Conservation (phyloP, 2,888 invertebrate species). For the Vanessa cardui region DNA sequence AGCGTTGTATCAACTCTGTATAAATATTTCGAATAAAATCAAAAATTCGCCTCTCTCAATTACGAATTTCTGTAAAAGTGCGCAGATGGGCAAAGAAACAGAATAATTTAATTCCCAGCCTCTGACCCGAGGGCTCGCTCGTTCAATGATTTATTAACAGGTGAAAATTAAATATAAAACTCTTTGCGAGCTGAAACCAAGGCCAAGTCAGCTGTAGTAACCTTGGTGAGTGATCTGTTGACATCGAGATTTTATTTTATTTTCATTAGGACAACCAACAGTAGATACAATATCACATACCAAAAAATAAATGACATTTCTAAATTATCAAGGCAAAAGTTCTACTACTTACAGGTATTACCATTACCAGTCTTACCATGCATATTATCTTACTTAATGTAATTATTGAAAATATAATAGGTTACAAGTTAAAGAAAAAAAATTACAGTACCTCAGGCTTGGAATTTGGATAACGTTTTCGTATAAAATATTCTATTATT, state of each 20-base stretch:
- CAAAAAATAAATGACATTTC: no score
- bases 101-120: slow-evolving; percentile 64
- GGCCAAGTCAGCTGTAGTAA: not conserved
- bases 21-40: slow-evolving; percentile 43
- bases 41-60: slow-evolving; percentile 61
- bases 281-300: no score
- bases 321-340: no score
- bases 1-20: slow-evolving; percentile 45
- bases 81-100: slow-evolving; percentile 62
- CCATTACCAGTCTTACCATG: no score
- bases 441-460: no score
- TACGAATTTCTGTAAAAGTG: slow-evolving; percentile 60
- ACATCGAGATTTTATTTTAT: not conserved
- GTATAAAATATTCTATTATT: no score
- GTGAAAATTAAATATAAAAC: slow-evolving; percentile 24
- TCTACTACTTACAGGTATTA: no score
- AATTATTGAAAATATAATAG: no score
- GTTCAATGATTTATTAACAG: slow-evolving; percentile 46
- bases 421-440: no score
- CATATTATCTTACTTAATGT: no score
- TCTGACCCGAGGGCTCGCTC: slow-evolving; percentile 46
- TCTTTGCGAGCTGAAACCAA: slow-evolving; percentile 5
- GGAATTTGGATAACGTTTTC: no score
- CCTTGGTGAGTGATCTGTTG: not conserved
- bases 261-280: no score